These are phyloP conservation scores for Pachliopta kotzebuea DNA, from an alignment of 2,888 invertebrate species.

Conservation along the genomic window DNA sequence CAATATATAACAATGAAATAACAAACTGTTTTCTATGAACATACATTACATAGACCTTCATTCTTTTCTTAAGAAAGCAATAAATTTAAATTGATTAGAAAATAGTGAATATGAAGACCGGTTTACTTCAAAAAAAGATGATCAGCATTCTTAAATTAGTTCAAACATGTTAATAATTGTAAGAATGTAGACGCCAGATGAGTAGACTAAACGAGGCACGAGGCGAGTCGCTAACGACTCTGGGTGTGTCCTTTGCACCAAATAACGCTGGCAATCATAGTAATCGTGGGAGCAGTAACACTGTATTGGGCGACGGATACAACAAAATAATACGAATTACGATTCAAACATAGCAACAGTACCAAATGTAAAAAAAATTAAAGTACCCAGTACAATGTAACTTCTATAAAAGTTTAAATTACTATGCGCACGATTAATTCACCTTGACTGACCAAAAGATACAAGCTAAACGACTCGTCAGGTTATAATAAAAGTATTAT, in stretches of 20 bases:
- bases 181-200: conserved; percentile 28
- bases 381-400: neutral
- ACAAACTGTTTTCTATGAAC: too few relatives aligned
- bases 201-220: conserved; percentile 58
- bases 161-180: neutral
- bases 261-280: conserved; percentile 63
- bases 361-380: neutral
- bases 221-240: conserved; percentile 71
- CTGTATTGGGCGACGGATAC: conserved; percentile 42
- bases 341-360: neutral
- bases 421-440: neutral
- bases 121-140: too few relatives aligned
- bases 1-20: too few relatives aligned
- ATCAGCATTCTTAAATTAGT: conserved; percentile 16
- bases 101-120: too few relatives aligned
- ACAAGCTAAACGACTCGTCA: conserved; percentile 55
- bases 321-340: conserved; percentile 15
- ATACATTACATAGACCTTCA: too few relatives aligned
- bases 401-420: too few relatives aligned
- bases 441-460: conserved; percentile 66
- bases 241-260: conserved; percentile 75
- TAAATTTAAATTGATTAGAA: too few relatives aligned
- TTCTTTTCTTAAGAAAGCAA: too few relatives aligned
- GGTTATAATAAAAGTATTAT: conserved; percentile 69
- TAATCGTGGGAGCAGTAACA: conserved; percentile 68